Evolutionary conservation across 2,797 vertebrate genomes (phyloP).

Genomic region (Pogoniulus pusillus): DNA sequence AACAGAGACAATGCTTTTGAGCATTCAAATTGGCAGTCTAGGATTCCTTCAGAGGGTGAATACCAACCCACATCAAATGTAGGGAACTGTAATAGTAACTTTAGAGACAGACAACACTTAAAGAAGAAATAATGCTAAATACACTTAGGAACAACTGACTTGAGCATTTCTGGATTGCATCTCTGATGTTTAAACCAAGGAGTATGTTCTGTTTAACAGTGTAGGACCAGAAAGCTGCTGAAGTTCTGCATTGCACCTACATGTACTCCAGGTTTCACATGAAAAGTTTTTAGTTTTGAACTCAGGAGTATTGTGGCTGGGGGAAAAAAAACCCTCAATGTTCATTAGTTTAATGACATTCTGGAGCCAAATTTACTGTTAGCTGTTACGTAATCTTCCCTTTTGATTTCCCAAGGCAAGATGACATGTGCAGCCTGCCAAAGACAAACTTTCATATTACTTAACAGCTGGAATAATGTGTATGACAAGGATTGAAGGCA

Average conservation of each 20-base stretch:
- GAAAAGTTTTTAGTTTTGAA: slow-evolving; percentile 16
- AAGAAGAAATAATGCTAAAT: not conserved
- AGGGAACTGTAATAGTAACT: not conserved
- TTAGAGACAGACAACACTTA: not conserved
- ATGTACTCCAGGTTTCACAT: not conserved
- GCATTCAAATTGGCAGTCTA: not conserved
- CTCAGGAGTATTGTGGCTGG: slow-evolving; percentile 14
- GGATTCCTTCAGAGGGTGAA: not conserved
- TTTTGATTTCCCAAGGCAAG: slow-evolving; percentile 66
- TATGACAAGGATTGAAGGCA: slow-evolving; percentile 40
- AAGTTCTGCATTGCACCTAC: not conserved
- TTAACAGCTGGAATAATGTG: slow-evolving; percentile 56
- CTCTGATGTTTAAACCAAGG: not conserved
- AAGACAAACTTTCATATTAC: slow-evolving; percentile 58
- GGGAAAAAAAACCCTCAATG: not conserved
- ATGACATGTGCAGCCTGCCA: slow-evolving; percentile 60
- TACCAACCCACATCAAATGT: not conserved
- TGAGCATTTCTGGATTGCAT: not conserved
- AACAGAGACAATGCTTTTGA: not conserved
- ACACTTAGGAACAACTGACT: not conserved
- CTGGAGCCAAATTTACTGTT: slow-evolving; percentile 65
- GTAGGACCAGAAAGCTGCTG: not conserved
- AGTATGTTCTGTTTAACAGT: not conserved
- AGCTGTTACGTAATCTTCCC: slow-evolving; percentile 60
- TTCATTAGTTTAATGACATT: slow-evolving; percentile 71